Conservation (phyloP, 1,140 invertebrate species). For the Penaeus vannamei region DNA sequence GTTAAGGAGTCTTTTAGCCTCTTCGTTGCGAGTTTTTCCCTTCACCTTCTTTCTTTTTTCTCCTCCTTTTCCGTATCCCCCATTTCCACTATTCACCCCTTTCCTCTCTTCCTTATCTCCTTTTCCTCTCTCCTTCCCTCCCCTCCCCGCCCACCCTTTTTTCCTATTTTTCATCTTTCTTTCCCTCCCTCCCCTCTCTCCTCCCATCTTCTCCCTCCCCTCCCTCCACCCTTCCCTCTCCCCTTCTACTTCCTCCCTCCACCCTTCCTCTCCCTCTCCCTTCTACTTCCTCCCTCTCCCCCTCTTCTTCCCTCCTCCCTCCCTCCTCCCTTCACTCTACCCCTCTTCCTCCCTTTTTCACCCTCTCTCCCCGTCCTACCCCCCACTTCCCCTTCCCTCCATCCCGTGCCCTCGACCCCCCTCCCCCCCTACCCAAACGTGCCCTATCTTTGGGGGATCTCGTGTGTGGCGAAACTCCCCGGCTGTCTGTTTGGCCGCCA, state of each 20-base stretch:
- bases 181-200: neutral
- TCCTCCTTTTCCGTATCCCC: neutral
- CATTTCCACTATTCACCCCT: neutral
- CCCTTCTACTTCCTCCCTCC: neutral
- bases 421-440: neutral
- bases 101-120: neutral
- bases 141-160: neutral
- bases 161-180: neutral
- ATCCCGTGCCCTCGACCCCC: neutral
- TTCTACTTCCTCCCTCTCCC: neutral
- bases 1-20: no score
- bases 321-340: no score
- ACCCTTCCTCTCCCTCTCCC: neutral
- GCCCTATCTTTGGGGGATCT: no score
- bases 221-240: no score
- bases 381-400: neutral
- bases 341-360: neutral
- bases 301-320: no score
- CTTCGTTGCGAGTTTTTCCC: neutral
- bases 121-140: no score
- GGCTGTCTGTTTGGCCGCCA: no score
- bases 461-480: no score
- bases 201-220: neutral
- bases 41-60: neutral
- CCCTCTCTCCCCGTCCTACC: neutral